Conservation (phyloP, 2,888 invertebrate genomes). For the Masnerella sp. region DNA sequence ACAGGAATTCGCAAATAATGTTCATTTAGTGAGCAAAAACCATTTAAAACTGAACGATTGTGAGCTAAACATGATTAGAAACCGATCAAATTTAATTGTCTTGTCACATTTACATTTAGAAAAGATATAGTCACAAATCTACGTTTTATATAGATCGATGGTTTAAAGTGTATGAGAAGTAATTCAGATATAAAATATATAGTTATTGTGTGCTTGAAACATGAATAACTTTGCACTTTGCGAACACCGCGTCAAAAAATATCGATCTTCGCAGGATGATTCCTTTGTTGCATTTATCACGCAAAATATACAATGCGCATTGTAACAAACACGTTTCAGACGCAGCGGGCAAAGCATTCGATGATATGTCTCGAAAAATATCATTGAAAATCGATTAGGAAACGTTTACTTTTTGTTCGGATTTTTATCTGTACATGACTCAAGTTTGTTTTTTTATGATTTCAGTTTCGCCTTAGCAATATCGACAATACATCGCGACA, state of each 20-base stretch:
- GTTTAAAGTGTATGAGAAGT: slow-evolving; percentile 68
- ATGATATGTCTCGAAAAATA: slow-evolving; percentile 66
- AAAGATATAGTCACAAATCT: slow-evolving; percentile 49
- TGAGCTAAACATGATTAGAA: slow-evolving; percentile 19
- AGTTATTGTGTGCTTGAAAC: slow-evolving; percentile 67
- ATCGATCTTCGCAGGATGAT: slow-evolving; percentile 46
- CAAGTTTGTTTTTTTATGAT: slow-evolving; percentile 38
- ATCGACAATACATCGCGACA: slow-evolving; percentile 34
- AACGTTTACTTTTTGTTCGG: slow-evolving; percentile 47
- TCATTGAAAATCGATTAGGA: slow-evolving; percentile 56
- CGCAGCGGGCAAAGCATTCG: slow-evolving; percentile 61
- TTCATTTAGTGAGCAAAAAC: not conserved
- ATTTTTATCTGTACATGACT: slow-evolving; percentile 45
- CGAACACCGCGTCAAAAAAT: slow-evolving; percentile 56
- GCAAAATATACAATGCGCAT: slow-evolving; percentile 50
- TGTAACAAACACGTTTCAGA: slow-evolving; percentile 50
- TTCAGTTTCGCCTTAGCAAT: slow-evolving; percentile 24
- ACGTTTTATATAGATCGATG: slow-evolving; percentile 53
- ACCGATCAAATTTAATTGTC: slow-evolving; percentile 30
- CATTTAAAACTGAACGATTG: slow-evolving; percentile 26
- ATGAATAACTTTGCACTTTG: slow-evolving; percentile 61
- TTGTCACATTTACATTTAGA: slow-evolving; percentile 44
- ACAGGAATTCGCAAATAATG: no score
- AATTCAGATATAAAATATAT: slow-evolving; percentile 75
- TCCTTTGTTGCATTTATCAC: slow-evolving; percentile 23